Evolutionary conservation across 2,888 invertebrate genomes (phyloP).

Genomic region (Callinectes sapidus): DNA sequence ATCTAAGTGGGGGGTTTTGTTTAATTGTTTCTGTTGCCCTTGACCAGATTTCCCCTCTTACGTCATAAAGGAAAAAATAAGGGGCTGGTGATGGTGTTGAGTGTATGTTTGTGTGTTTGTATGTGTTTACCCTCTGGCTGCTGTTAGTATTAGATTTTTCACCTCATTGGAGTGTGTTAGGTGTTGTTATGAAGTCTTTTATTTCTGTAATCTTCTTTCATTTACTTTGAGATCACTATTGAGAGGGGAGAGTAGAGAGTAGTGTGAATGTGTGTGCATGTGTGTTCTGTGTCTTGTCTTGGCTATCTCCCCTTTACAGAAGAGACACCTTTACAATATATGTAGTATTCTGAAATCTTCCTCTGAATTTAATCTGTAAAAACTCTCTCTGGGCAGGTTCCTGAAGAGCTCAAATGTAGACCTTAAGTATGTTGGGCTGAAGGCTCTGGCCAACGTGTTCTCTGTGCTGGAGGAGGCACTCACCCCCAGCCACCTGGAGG

Average conservation of each 20-base stretch:
- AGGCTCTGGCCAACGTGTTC: slow-evolving; percentile 63
- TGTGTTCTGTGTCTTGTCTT: not conserved
- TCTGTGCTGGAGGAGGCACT: slow-evolving; percentile 61
- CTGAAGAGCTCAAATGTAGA: slow-evolving; percentile 65
- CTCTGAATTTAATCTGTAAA: not conserved
- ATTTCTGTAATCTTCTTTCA: not conserved
- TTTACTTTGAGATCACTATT: no score
- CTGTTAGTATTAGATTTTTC: not conserved
- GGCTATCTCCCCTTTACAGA: not conserved
- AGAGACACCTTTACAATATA: not conserved
- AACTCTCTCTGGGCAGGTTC: slow-evolving; percentile 45
- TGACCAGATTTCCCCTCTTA: no score
- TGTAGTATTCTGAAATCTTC: not conserved
- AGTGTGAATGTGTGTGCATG: not conserved
- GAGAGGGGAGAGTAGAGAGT: not conserved
- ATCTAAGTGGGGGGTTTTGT: no score
- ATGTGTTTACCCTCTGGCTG: not conserved
- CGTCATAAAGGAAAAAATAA: no score
- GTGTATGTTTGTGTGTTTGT: not conserved
- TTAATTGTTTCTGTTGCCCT: no score
- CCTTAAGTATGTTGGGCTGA: slow-evolving; percentile 66
- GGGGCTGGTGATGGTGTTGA: not conserved
- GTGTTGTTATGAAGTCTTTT: not conserved
- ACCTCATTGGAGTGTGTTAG: not conserved
- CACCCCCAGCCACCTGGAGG: slow-evolving; percentile 62